Conservation (phyloP, 2,113 vertebrate species). For the Nesogale talazaci region DNA sequence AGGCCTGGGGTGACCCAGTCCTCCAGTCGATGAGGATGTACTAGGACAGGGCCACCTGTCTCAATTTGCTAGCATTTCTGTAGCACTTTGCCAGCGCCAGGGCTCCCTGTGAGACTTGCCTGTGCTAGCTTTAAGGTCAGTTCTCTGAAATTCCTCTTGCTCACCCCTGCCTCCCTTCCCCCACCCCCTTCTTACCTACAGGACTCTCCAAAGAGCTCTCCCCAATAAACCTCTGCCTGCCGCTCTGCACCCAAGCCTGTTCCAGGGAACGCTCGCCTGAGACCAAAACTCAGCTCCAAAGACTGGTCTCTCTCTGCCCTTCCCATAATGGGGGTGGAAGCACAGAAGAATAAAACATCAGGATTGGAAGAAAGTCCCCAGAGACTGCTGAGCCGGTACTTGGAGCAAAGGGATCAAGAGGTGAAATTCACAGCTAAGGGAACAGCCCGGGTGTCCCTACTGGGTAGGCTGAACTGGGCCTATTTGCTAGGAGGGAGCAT, state of each 20-base stretch:
- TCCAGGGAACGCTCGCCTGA: neutral
- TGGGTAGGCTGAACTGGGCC: fast-evolving
- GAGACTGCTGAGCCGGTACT: neutral
- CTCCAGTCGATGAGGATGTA: neutral
- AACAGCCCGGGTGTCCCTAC: neutral
- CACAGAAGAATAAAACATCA: neutral
- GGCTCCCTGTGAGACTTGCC: fast-evolving
- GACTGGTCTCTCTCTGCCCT: neutral
- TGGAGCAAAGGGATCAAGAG: neutral
- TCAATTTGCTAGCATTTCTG: neutral
- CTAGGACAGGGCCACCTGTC: neutral
- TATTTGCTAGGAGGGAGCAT: neutral
- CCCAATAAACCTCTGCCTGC: too few species aligned
- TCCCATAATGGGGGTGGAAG: neutral
- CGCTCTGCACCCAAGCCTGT: too few species aligned
- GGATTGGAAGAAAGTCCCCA: neutral
- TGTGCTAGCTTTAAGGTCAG: fast-evolving
- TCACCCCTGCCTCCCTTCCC: too few species aligned
- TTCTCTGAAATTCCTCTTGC: too few species aligned
- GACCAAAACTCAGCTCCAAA: neutral
- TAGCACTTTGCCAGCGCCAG: neutral
- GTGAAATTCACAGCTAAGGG: neutral
- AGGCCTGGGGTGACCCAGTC: neutral
- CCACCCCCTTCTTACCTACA: too few species aligned
- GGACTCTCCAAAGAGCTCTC: neutral